These are phyloP conservation scores for Pomacea canaliculata DNA, from an alignment of 2,888 invertebrate genomes.

Conservation along the genomic window DNA sequence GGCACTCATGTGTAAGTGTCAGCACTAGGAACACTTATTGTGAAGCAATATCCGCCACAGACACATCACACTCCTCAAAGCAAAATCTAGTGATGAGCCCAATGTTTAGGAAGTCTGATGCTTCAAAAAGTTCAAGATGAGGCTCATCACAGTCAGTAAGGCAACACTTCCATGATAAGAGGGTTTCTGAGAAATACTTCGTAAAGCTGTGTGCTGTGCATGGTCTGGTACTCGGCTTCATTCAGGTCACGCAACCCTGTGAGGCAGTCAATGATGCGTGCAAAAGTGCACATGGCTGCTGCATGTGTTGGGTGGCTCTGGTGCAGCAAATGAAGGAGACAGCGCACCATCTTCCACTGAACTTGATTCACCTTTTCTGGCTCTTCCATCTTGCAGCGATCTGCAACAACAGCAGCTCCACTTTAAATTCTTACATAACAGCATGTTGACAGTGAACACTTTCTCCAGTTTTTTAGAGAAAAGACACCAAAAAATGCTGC, in stretches of 20 bases:
- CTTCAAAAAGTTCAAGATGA: no score
- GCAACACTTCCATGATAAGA: slow-evolving; percentile 19
- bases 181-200: slow-evolving; percentile 5
- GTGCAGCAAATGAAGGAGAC: slow-evolving; percentile 40
- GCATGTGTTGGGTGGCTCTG: slow-evolving; percentile 11
- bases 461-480: neutral
- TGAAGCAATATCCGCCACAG: no score
- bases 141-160: slow-evolving; percentile 3
- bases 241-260: slow-evolving; percentile 28
- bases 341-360: slow-evolving; percentile 48
- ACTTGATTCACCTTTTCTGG: slow-evolving; percentile 38
- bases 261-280: slow-evolving; percentile 20
- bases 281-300: slow-evolving; percentile 15
- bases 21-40: no score
- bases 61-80: no score
- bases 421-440: no score
- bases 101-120: no score
- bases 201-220: slow-evolving; percentile 24
- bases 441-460: no score
- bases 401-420: slow-evolving; percentile 30
- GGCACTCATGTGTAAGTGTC: no score
- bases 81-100: no score
- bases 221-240: slow-evolving; percentile 25
- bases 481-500: neutral
- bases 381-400: slow-evolving; percentile 43